Percentiles rank a stretch among this genome's conserved stretches.
Evolutionary conservation across 2,113 vertebrate genomes (phyloP).

Genomic region (Dasyprocta punctata): DNA sequence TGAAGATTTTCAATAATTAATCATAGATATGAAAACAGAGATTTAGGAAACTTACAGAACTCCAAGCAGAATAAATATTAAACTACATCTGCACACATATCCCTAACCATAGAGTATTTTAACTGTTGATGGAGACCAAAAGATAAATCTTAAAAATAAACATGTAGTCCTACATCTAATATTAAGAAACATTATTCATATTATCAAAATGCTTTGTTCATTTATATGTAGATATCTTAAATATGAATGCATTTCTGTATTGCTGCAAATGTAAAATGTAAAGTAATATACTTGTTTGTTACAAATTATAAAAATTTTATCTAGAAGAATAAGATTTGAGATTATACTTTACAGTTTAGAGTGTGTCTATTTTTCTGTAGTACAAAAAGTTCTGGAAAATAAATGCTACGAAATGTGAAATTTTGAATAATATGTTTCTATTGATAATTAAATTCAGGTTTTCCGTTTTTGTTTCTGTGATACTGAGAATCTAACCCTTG

Average conservation of each 20-base stretch:
- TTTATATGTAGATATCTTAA: not conserved
- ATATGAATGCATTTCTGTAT: not conserved
- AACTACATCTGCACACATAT: not conserved
- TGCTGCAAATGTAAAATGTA: not conserved
- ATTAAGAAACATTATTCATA: not conserved
- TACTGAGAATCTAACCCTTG: not conserved
- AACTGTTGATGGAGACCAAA: not conserved
- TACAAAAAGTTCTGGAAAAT: not conserved
- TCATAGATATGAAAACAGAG: not conserved
- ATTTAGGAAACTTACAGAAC: not conserved
- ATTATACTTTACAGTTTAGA: not conserved
- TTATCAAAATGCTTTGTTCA: slow-evolving; percentile 20
- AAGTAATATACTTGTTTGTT: not conserved
- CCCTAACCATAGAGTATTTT: not conserved
- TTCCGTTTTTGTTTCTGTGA: not conserved
- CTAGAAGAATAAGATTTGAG: not conserved
- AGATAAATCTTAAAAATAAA: not conserved
- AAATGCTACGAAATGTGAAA: not conserved
- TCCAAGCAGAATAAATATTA: not conserved
- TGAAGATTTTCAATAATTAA: not conserved
- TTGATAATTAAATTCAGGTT: not conserved
- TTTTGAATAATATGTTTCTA: not conserved
- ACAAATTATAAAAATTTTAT: not conserved
- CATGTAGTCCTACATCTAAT: not conserved
- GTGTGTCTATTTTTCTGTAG: not conserved